Percentiles rank a stretch among this genome's conserved stretches.
These are phyloP conservation scores for Choristoneura fumiferana DNA, from an alignment of 1,140 invertebrate genomes.

Conservation along the genomic window DNA sequence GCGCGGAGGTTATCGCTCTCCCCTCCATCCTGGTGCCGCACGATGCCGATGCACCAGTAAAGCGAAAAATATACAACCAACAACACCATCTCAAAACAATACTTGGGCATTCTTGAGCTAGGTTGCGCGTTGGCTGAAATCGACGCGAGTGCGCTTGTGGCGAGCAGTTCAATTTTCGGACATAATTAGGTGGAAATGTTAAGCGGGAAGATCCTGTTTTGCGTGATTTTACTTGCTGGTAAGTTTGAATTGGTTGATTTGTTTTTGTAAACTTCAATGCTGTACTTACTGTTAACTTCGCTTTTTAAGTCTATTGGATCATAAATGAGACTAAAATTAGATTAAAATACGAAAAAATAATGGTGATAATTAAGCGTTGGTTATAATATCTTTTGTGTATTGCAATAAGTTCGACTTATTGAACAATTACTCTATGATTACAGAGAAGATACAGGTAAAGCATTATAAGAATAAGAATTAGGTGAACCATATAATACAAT, in stretches of 20 bases:
- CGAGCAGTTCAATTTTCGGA: constrained; percentile 33
- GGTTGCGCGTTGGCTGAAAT: constrained; percentile 23
- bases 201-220: constrained; percentile 57
- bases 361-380: too few species aligned
- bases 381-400: too few species aligned
- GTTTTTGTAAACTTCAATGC: too few species aligned
- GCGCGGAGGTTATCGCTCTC: constrained; percentile 61
- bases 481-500: too few species aligned
- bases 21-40: constrained; percentile 44
- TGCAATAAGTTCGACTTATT: too few species aligned
- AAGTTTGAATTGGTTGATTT: constrained; percentile 28
- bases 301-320: too few species aligned
- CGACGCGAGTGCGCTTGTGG: constrained; percentile 20
- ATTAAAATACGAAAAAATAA: too few species aligned
- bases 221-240: constrained; percentile 57
- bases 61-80: constrained; percentile 46
- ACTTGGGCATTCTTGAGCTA: constrained; percentile 17
- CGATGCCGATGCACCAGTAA: constrained; percentile 55
- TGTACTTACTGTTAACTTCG: too few species aligned
- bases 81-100: constrained; percentile 39
- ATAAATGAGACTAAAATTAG: too few species aligned
- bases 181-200: constrained; percentile 62
- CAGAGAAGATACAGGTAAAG: too few species aligned
- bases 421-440: too few species aligned
- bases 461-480: too few species aligned